Conservation (phyloP, 1,140 invertebrate genomes). For the Aleiodes sp. region DNA sequence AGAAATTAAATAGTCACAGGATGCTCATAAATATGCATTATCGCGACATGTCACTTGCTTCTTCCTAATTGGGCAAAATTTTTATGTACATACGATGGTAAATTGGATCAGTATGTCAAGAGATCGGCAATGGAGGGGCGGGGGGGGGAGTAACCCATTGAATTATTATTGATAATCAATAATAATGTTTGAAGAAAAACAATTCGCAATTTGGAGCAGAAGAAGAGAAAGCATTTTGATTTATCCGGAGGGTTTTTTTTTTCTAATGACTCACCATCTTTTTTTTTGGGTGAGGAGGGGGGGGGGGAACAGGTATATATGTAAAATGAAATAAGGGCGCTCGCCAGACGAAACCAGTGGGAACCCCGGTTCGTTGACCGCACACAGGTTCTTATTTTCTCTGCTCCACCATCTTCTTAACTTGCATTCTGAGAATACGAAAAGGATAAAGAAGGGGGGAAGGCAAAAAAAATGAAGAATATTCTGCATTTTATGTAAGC, state of each 20-base stretch:
- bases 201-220: no score
- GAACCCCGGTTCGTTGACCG: neutral
- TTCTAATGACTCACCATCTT: neutral
- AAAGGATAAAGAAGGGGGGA: neutral
- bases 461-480: no score
- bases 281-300: neutral
- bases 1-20: no score
- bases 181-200: neutral
- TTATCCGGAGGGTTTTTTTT: no score
- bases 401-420: neutral
- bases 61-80: neutral
- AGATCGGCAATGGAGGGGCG: no score
- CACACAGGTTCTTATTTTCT: neutral
- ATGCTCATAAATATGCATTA: neutral
- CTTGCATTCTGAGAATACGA: neutral
- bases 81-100: conserved; percentile 28
- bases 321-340: neutral
- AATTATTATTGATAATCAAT: neutral
- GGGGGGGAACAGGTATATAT: neutral
- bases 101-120: conserved; percentile 49
- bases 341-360: neutral
- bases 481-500: no score
- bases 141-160: no score
- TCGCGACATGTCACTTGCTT: neutral
- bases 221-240: no score